A percentile compares a stretch with the other conserved stretches of the same genome.
phyloP scores from a whole-genome alignment of 2,113 vertebrate genomes.

The Planiliza haematocheilus region DNA sequence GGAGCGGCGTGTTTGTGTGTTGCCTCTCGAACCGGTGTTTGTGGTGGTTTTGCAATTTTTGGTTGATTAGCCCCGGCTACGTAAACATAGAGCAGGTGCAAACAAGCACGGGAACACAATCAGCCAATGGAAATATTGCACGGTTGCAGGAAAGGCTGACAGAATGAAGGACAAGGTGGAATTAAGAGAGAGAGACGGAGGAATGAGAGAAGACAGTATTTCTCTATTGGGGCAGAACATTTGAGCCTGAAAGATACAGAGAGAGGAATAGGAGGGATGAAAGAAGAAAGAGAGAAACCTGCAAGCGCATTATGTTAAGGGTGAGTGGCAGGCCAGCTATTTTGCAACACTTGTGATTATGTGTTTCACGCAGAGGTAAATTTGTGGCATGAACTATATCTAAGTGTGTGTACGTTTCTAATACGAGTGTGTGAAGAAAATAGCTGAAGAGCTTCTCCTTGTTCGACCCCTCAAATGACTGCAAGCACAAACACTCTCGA shows the following conservation, averaged over 20 bases:
- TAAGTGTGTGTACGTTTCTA: constrained; percentile 27
- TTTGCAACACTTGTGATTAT: constrained; percentile 38
- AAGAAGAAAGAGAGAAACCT: constrained; percentile 16
- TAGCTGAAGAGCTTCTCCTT: constrained; percentile 13
- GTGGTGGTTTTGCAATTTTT: constrained; percentile 26
- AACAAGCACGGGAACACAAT: neutral
- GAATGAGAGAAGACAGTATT: neutral
- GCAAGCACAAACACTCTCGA: neutral
- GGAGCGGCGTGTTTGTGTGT: constrained; percentile 14
- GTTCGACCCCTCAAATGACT: neutral
- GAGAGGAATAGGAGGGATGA: neutral
- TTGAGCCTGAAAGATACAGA: neutral
- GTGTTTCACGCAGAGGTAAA: constrained; percentile 39
- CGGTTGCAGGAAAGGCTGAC: constrained; percentile 5
- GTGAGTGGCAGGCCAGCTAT: constrained; percentile 53
- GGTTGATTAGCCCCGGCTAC: constrained; percentile 28
- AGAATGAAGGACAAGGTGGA: neutral
- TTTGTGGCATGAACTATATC: constrained; percentile 21
- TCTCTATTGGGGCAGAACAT: neutral
- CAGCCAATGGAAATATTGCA: constrained; percentile 4
- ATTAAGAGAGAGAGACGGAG: neutral
- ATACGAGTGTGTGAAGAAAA: neutral
- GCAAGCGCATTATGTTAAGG: constrained; percentile 35
- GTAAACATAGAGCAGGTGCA: constrained; percentile 46
- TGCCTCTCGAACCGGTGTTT: constrained; percentile 22